phyloP scores from a whole-genome alignment of 2,113 vertebrate genomes.

The Regulus satrapa region DNA sequence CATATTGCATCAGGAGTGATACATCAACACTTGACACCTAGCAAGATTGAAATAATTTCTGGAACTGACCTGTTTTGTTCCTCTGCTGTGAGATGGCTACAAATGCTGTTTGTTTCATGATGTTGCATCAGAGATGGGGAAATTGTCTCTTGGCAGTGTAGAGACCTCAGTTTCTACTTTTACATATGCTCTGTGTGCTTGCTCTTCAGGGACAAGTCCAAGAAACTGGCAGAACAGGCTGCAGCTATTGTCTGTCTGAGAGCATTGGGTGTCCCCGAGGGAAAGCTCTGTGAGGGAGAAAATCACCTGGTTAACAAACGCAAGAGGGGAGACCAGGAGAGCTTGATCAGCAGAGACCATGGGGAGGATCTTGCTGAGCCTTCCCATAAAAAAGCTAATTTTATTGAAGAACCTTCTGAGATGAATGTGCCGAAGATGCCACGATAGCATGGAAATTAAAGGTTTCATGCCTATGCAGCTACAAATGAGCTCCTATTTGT shows the following conservation, averaged over 20 bases:
- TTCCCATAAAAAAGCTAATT: slow-evolving; percentile 70
- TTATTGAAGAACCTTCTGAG: slow-evolving; percentile 36
- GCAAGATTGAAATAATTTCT: not conserved
- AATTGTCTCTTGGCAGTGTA: not conserved
- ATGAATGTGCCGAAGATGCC: slow-evolving; percentile 3
- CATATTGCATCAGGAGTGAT: not conserved
- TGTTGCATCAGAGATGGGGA: not conserved
- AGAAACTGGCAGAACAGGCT: slow-evolving; percentile 93
- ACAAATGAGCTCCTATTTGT: not conserved
- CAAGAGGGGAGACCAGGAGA: slow-evolving; percentile 77
- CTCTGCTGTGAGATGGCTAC: not conserved
- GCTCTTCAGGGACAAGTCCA: slow-evolving; percentile 91
- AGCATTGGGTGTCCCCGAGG: slow-evolving; percentile 83
- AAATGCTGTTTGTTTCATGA: not conserved
- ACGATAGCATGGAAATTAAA: not conserved
- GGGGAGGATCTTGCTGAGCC: slow-evolving; percentile 39
- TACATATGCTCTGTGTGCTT: slow-evolving; percentile 6
- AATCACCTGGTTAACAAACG: slow-evolving; percentile 81
- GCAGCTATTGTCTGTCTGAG: slow-evolving; percentile 90
- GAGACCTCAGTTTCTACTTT: not conserved
- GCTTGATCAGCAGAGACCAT: slow-evolving; percentile 11
- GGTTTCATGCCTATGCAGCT: not conserved
- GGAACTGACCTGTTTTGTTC: not conserved
- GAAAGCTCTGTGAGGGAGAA: slow-evolving; percentile 78
- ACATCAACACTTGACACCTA: not conserved